These are phyloP conservation scores for Lagopus muta DNA, from an alignment of 2,113 vertebrate species.

Conservation along the genomic window DNA sequence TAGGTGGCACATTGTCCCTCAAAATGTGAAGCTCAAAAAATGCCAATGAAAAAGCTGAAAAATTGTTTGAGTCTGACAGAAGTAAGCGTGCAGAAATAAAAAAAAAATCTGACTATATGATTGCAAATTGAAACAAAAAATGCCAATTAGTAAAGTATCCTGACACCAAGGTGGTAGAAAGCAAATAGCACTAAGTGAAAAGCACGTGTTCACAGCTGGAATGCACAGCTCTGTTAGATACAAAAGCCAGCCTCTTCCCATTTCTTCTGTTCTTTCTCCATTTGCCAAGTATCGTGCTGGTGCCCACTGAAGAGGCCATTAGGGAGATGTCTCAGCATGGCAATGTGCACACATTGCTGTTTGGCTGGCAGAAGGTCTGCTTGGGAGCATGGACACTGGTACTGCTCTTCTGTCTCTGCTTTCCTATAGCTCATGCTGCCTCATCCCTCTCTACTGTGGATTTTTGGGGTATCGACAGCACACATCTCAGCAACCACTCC, in stretches of 20 bases:
- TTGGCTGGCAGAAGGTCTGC: not conserved
- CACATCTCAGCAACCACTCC: not conserved
- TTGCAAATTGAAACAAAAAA: not conserved
- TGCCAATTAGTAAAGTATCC: not conserved
- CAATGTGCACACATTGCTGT: fast-evolving
- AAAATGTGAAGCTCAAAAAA: not conserved
- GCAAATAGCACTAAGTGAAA: not conserved
- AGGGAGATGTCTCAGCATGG: not conserved
- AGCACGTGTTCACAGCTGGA: not conserved
- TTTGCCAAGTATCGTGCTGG: fast-evolving
- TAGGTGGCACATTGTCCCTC: not conserved
- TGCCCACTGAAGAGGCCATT: not conserved
- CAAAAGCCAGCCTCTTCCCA: not conserved
- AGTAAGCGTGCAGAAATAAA: not conserved
- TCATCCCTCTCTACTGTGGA: not conserved
- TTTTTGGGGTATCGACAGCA: not conserved
- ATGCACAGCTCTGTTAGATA: not conserved
- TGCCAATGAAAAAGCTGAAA: not conserved
- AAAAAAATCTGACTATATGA: not conserved
- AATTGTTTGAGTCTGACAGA: not conserved
- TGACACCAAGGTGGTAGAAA: not conserved
- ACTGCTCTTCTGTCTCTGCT: not conserved
- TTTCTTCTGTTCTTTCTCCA: not conserved
- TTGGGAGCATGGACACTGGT: fast-evolving
- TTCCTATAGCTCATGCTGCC: not conserved